Evolutionary conservation across 1,140 invertebrate species (phyloP), one percentile per base, ranked within the genome.

Genomic region (Brachionus angularis): DNA sequence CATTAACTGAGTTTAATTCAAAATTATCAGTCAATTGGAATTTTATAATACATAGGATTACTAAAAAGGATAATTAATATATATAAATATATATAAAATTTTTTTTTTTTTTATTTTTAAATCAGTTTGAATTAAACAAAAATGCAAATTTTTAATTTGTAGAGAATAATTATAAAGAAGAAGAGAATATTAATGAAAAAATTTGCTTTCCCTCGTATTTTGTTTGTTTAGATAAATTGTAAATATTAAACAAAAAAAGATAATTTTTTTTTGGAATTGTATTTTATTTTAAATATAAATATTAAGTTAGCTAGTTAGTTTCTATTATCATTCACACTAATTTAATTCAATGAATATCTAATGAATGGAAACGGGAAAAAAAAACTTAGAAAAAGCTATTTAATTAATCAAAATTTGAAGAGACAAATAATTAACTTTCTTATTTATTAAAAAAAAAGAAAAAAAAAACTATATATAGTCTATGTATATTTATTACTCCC

Each of bases 181-280:
- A 58, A 58, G 53, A 58, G 53, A 58, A 58, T 34, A 58, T 58
- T 58, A 58, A 58, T 58, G 53, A 58, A 58, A 58, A 58, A 39
- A 58, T 58, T 58, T 58, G 53, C 25, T 58, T 58, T 34, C 53
- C 39, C n/a, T n/a, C n/a, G n/a, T n/a, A n/a, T n/a, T n/a, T n/a
- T n/a, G n/a, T n/a, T n/a, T n/a, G n/a, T n/a, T n/a, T n/a, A n/a
- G n/a, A n/a, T n/a, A n/a, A n/a, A n/a, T n/a, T n/a, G n/a, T n/a
- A n/a, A n/a, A n/a, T n/a, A n/a, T n/a, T n/a, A n/a, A n/a, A n/a
- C n/a, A n/a, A n/a, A n/a, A n/a, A n/a, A n/a, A n/a, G n/a, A n/a
- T n/a, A n/a, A n/a, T n/a, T n/a, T n/a, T n/a, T n/a, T n/a, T n/a
- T n/a, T n/a, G n/a, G n/a, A n/a, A n/a, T n/a, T 33, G 27, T 55